These are phyloP conservation scores for Rhogogaster chlorosoma DNA, from an alignment of 2,888 invertebrate species.

Conservation along the genomic window DNA sequence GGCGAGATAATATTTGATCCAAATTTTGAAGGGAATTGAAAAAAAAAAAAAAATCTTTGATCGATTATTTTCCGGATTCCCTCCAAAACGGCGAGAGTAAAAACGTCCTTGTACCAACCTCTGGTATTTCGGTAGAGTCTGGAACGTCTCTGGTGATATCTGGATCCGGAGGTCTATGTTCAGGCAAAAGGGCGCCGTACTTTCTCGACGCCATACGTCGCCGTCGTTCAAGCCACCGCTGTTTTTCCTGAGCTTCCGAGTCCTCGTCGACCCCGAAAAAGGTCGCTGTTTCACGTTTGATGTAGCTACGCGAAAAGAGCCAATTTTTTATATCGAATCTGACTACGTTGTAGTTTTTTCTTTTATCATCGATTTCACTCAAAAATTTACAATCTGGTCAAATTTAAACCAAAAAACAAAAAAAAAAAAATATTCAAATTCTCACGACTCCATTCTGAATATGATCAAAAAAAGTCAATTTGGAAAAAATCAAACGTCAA, in stretches of 20 bases:
- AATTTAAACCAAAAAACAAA: too few species aligned
- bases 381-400: too few species aligned
- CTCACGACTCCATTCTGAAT: too few species aligned
- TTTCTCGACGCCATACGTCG: conserved; percentile 88
- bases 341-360: too few species aligned
- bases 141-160: conserved; percentile 80
- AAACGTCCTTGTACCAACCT: conserved; percentile 60
- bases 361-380: too few species aligned
- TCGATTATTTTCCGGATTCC: background rate
- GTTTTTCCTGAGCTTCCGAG: conserved; percentile 86
- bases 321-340: background rate
- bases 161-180: conserved; percentile 82
- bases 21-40: background rate
- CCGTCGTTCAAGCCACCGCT: conserved; percentile 90
- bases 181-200: conserved; percentile 82
- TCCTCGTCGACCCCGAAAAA: conserved; percentile 93
- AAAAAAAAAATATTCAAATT: too few species aligned
- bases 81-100: too few species aligned
- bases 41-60: conserved; percentile 20
- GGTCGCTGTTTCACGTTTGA: conserved; percentile 89
- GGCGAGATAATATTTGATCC: background rate
- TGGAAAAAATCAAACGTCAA: too few species aligned
- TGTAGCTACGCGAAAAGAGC: conserved; percentile 79
- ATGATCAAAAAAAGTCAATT: too few species aligned
- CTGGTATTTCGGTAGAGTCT: conserved; percentile 73